These are phyloP conservation scores for Scyliorhinus canicula DNA, from an alignment of 2,797 vertebrate genomes.

Conservation along the genomic window DNA sequence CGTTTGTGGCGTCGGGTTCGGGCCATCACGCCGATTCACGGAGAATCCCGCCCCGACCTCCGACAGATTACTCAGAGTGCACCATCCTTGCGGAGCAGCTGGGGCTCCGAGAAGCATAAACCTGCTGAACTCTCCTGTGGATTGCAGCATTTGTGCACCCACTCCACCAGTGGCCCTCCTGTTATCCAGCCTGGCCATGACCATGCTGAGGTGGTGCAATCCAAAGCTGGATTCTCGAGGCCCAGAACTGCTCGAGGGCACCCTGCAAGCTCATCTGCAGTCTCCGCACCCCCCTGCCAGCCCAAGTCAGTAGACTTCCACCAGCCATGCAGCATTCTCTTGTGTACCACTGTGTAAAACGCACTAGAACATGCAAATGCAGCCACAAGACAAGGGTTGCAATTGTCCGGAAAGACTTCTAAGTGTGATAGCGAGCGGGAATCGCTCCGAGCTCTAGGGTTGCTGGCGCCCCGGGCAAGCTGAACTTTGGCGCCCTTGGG, in stretches of 20 bases:
- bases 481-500: too few species aligned
- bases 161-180: background rate
- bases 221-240: background rate
- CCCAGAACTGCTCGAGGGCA: background rate
- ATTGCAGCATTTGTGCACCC: too few species aligned
- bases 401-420: too few species aligned
- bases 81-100: background rate
- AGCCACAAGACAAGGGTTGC: background rate
- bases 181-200: background rate
- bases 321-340: background rate
- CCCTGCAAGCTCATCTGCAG: background rate
- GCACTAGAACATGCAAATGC: background rate
- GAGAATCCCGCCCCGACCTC: too few species aligned
- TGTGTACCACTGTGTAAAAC: background rate
- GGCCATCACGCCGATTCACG: too few species aligned
- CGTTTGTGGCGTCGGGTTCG: too few species aligned
- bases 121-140: background rate
- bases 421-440: too few species aligned
- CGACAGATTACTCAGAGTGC: background rate
- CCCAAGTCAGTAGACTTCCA: background rate
- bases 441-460: too few species aligned
- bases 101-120: background rate
- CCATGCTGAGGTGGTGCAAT: background rate
- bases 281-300: background rate
- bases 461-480: too few species aligned